phyloP scores from a whole-genome alignment of 2,113 vertebrate genomes.

The Vulpes vulpes region DNA sequence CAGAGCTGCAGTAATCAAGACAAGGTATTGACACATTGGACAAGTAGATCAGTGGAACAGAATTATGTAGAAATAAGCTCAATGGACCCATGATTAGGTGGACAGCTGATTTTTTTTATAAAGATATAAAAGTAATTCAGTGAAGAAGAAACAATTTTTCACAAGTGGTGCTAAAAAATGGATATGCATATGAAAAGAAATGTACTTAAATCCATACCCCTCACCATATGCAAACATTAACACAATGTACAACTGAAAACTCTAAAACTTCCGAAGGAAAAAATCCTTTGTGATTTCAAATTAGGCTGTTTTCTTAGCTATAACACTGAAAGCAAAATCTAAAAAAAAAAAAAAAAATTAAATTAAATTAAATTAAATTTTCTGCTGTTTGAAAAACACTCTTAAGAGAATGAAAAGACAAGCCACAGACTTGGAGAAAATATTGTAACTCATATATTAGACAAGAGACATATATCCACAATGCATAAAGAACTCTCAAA shows the following conservation, averaged over 20 bases:
- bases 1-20: neutral
- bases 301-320: neutral
- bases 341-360: neutral
- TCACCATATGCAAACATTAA: neutral
- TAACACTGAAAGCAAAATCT: neutral
- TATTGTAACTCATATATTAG: neutral
- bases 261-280: neutral
- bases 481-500: neutral
- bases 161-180: neutral
- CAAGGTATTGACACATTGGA: neutral
- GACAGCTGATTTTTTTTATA: too few species aligned
- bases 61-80: neutral
- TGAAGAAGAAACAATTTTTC: neutral
- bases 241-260: neutral
- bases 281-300: neutral
- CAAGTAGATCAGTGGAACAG: rapidly evolving
- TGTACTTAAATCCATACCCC: neutral
- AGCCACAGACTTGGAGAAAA: neutral
- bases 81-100: rapidly evolving
- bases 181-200: neutral
- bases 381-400: neutral
- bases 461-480: neutral
- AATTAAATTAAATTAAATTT: neutral
- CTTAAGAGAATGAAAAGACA: neutral
- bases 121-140: neutral